Evolutionary conservation across 2,113 vertebrate species (phyloP).

Genomic region (Centropus bengalensis): DNA sequence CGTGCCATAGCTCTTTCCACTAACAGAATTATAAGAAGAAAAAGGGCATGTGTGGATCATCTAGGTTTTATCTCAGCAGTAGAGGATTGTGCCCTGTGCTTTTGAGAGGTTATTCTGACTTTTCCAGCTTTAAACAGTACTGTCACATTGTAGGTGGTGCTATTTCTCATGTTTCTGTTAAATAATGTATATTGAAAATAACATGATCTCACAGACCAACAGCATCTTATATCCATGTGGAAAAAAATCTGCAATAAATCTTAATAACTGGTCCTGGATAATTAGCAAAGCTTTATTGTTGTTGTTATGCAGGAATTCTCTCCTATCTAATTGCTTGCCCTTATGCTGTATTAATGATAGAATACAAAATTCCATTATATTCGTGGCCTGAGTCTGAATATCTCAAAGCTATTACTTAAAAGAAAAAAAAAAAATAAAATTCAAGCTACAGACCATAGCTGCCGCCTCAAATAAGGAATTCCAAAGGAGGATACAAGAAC

Average conservation of each 20-base stretch:
- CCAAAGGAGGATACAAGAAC: background rate
- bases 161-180: background rate
- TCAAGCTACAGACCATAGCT: background rate
- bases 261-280: background rate
- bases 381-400: background rate
- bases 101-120: background rate
- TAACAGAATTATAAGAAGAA: background rate
- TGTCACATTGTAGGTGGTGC: background rate
- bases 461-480: background rate
- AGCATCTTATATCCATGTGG: background rate
- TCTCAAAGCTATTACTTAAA: background rate
- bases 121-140: background rate
- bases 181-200: background rate
- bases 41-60: background rate
- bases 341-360: background rate
- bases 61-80: background rate
- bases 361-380: background rate
- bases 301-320: background rate
- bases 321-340: background rate
- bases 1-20: background rate
- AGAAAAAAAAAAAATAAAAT: background rate
- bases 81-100: background rate
- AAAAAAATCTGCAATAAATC: background rate
- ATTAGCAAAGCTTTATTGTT: background rate
- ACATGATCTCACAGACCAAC: rapidly evolving